phyloP scores from a whole-genome alignment of 2,888 invertebrate species.

The Polietes domitor region DNA sequence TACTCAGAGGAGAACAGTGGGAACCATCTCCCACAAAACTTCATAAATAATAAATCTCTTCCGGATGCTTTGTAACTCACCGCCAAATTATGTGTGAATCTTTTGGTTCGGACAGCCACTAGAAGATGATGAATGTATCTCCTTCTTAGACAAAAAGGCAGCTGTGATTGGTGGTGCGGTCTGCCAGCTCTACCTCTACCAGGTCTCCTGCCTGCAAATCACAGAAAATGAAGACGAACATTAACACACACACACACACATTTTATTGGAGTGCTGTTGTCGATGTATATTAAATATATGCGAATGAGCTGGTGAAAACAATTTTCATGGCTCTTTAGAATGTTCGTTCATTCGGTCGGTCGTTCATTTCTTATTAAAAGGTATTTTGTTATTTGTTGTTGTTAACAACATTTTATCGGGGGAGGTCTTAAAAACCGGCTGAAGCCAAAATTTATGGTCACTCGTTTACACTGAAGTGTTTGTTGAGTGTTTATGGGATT shows the following conservation, averaged over 20 bases:
- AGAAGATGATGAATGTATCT: conserved; percentile 15
- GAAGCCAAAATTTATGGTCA: background rate
- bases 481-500: background rate
- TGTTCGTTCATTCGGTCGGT: conserved; percentile 35
- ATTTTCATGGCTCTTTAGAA: conserved; percentile 29
- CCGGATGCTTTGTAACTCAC: conserved; percentile 12
- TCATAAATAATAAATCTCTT: conserved; percentile 24
- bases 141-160: background rate
- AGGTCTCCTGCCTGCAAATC: background rate
- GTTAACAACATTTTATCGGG: background rate
- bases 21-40: background rate
- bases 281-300: background rate
- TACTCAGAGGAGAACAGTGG: background rate
- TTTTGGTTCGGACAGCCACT: background rate
- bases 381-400: conserved; percentile 4
- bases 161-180: background rate
- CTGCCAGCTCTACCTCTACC: background rate
- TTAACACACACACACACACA: no score
- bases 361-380: conserved; percentile 39
- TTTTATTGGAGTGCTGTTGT: background rate
- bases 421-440: background rate
- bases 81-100: conserved; percentile 12
- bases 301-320: background rate
- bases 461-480: background rate
- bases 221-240: background rate